phyloP scores from a whole-genome alignment of 2,888 invertebrate species.

The Brenthis daphne region DNA sequence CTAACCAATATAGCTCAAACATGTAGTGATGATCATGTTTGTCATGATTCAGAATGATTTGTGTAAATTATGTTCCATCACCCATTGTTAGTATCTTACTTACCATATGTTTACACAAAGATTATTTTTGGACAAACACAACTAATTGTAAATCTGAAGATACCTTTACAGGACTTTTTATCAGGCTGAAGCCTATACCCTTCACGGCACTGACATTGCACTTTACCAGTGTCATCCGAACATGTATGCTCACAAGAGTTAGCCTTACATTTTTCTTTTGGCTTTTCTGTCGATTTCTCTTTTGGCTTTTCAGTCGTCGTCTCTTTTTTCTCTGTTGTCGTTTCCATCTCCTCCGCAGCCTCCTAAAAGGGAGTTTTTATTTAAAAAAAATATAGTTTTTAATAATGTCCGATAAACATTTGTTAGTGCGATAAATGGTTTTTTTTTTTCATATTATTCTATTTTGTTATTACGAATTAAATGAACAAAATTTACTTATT shows the following conservation, averaged over 20 bases:
- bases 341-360: slow-evolving; percentile 55
- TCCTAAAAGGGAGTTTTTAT: slow-evolving; percentile 48
- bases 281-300: slow-evolving; percentile 46
- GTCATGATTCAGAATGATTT: not conserved
- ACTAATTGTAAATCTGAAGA: slow-evolving; percentile 26
- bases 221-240: slow-evolving; percentile 56
- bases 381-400: too few species aligned
- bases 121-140: slow-evolving; percentile 27
- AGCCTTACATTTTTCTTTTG: slow-evolving; percentile 56
- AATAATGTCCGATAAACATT: too few species aligned
- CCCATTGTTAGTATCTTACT: slow-evolving; percentile 33
- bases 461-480: too few species aligned
- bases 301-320: slow-evolving; percentile 47
- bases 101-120: slow-evolving; percentile 17
- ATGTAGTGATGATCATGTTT: not conserved
- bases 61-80: not conserved
- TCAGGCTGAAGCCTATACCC: slow-evolving; percentile 65
- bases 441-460: too few species aligned
- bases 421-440: too few species aligned
- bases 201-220: slow-evolving; percentile 60
- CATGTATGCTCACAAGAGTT: slow-evolving; percentile 68
- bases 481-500: too few species aligned
- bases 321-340: slow-evolving; percentile 51
- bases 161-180: slow-evolving; percentile 70
- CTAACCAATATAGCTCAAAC: not conserved